Evolutionary conservation across 2,888 invertebrate species (phyloP).

Genomic region (Thereva unica): DNA sequence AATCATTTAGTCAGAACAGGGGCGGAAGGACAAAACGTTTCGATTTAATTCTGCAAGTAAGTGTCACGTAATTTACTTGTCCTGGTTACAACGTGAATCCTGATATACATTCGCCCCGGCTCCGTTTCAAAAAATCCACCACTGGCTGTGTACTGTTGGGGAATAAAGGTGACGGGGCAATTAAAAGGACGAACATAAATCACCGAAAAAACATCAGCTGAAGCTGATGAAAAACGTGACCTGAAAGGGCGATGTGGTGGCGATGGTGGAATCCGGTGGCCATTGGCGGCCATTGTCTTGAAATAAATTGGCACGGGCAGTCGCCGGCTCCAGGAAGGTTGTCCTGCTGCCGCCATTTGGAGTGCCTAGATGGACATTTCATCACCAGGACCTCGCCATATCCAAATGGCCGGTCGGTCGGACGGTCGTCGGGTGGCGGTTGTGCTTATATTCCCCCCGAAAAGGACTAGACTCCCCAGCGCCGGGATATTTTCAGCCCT

Average conservation of each 20-base stretch:
- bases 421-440: background rate
- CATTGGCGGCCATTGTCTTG: constrained; percentile 31
- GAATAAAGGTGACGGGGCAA: constrained; percentile 34
- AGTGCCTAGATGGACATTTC: constrained; percentile 4
- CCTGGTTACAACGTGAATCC: constrained; percentile 27
- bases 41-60: constrained; percentile 32
- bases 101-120: constrained; percentile 6
- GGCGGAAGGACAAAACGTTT: background rate
- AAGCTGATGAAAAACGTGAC: constrained; percentile 37
- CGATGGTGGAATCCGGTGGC: constrained; percentile 7
- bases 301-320: constrained; percentile 31
- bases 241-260: constrained; percentile 28
- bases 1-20: too few species aligned
- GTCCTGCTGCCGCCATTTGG: background rate
- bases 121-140: background rate
- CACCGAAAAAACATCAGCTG: constrained; percentile 31
- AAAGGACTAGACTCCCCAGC: background rate
- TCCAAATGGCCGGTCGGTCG: background rate
- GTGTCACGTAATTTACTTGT: constrained; percentile 33
- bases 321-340: constrained; percentile 15
- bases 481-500: constrained; percentile 11
- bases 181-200: constrained; percentile 36
- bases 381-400: constrained; percentile 15
- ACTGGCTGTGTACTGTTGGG: background rate
- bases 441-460: background rate